Percentiles rank a stretch among this genome's conserved stretches.
Evolutionary conservation across 2,888 invertebrate genomes (phyloP).

Genomic region (Mellilla xanthometata): DNA sequence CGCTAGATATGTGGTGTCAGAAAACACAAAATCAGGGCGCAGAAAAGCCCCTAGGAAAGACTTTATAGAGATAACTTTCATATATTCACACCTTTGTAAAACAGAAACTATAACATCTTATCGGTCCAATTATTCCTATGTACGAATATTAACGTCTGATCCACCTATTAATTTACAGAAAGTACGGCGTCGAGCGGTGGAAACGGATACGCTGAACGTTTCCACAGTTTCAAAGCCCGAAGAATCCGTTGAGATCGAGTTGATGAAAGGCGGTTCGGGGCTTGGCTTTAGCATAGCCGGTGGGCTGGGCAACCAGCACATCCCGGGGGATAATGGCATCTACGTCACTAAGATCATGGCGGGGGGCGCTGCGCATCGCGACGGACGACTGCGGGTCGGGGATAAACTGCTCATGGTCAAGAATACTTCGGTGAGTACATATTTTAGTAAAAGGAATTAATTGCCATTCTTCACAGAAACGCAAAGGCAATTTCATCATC

Average conservation of each 20-base stretch:
- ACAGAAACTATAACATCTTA: no score
- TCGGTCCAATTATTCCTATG: no score
- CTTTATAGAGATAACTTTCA: no score
- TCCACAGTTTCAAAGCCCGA: conserved; percentile 68
- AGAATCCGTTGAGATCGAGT: conserved; percentile 91
- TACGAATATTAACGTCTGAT: no score
- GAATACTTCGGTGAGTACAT: conserved; percentile 91
- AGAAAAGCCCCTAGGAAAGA: no score
- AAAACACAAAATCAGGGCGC: no score
- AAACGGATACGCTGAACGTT: conserved; percentile 57
- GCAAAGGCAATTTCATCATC: no score
- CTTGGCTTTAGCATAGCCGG: conserved; percentile 99
- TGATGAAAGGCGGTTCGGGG: conserved; percentile 94
- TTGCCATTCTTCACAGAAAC: no score
- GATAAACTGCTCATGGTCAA: conserved; percentile 96
- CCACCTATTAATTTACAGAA: conserved; percentile 56
- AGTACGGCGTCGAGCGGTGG: conserved; percentile 69
- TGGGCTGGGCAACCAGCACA: conserved; percentile 99
- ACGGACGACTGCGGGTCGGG: conserved; percentile 95
- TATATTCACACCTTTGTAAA: no score
- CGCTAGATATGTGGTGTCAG: no score
- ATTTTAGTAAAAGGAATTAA: no score
- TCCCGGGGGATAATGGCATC: conserved; percentile 99
- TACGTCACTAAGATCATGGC: conserved; percentile 99
- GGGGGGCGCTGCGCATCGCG: conserved; percentile 97